Evolutionary conservation across 1,140 invertebrate species (phyloP), one percentile per base, ranked within the genome.

Genomic region (Zaprionus camerounensis): DNA sequence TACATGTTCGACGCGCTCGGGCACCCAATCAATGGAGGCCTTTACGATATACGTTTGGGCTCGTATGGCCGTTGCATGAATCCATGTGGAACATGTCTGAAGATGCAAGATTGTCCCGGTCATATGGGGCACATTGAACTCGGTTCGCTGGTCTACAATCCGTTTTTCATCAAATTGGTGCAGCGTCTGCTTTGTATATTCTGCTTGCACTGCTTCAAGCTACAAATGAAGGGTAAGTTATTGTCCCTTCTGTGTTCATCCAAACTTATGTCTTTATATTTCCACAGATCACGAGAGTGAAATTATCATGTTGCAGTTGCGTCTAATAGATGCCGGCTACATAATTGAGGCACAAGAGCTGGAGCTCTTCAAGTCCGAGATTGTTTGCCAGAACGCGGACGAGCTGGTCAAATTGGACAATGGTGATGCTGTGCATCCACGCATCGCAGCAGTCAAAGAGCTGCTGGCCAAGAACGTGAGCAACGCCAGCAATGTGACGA

Each of bases 121-220:
- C 99, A 99, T 93, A 96, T 98, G 94, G 99, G 99, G 0, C 97
- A 99, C 87, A 99, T 99, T 71, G 96, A 96, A 70, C 93, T 99
- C n/a, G 97, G 98, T 3, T 92, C 99, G 4, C 95, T 97, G 7
- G 96, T 98, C 1, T 96, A 98, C 49, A 99, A 99, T 95, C 98
- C 99, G 4, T 81, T 99, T 34, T 98, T 98, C 86, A 96, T 97
- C 56, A 96, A 96, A 91, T 94, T 94, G 49, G 93, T 99, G 15
- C 95, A 94, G 71, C 94, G 93, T 0, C 85, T 98, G 17, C 93
- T 98, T 26, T 95, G 94, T 78, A 93, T 96, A 3, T 94, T 95
- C 24, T 98, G 97, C 80, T 87, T 96, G 11, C 93, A 94, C 59
- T 98, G 97, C 83, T 95, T 94, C 76, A 94, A 93, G 78, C 91